phyloP scores from a whole-genome alignment of 1,140 invertebrate species.

The Temnothorax nylanderi region DNA sequence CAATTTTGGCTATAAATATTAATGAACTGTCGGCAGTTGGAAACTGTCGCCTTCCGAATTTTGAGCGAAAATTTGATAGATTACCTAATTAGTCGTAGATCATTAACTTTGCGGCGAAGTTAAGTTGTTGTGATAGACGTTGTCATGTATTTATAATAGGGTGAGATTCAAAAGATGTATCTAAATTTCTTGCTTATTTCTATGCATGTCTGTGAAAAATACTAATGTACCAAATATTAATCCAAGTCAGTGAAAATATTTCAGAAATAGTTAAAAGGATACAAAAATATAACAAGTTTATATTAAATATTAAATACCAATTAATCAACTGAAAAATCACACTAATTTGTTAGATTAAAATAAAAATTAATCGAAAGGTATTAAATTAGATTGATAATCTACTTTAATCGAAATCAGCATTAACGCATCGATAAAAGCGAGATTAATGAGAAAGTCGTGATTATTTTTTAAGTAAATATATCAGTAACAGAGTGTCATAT shows the following conservation, averaged over 20 bases:
- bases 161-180: not conserved
- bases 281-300: not conserved
- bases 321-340: not conserved
- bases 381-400: not conserved
- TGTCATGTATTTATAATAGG: not conserved
- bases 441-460: not conserved
- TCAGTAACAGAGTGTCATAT: not conserved
- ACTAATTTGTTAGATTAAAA: not conserved
- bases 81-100: not conserved
- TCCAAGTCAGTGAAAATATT: not conserved
- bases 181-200: not conserved
- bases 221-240: not conserved
- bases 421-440: not conserved
- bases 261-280: not conserved
- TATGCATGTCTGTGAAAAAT: not conserved
- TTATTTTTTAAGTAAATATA: not conserved
- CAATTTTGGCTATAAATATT: constrained; percentile 22
- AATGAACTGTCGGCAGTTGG: constrained; percentile 9
- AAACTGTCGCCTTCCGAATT: constrained; percentile 3
- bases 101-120: not conserved
- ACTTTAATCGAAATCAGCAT: not conserved
- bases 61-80: not conserved
- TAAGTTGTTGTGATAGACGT: not conserved
- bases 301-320: not conserved
- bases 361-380: not conserved